phyloP scores from a whole-genome alignment of 2,113 vertebrate species.

The Anseranas semipalmata region DNA sequence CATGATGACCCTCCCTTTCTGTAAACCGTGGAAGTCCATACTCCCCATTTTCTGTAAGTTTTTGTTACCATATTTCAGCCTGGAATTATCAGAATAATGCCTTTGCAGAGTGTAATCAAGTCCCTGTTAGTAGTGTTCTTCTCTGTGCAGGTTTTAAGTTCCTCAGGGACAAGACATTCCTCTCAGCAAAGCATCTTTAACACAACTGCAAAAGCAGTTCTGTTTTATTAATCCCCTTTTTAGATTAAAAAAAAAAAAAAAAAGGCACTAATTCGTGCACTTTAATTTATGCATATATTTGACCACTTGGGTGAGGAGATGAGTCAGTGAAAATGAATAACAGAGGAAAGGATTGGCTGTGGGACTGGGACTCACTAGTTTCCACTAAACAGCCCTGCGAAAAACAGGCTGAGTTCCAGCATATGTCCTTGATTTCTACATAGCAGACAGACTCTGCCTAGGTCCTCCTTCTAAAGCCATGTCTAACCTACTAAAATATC shows the following conservation, averaged over 20 bases:
- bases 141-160: background rate
- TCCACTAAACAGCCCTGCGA: background rate
- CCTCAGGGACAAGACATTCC: background rate
- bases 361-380: background rate
- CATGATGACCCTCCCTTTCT: background rate
- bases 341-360: background rate
- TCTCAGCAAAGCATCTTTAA: background rate
- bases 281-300: background rate
- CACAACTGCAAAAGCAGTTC: background rate
- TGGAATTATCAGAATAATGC: background rate
- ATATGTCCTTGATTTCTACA: background rate
- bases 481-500: background rate
- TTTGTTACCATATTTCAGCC: background rate
- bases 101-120: background rate
- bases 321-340: background rate
- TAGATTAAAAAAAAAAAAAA: background rate
- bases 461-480: background rate
- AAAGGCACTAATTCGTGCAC: background rate
- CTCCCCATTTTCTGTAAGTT: fast-evolving
- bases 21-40: background rate
- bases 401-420: background rate
- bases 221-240: background rate
- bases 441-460: background rate
- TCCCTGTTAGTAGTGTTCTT: background rate
- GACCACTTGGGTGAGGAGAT: background rate